phyloP scores from a whole-genome alignment of 2,797 vertebrate genomes.

The Rhinoraja longicauda region DNA sequence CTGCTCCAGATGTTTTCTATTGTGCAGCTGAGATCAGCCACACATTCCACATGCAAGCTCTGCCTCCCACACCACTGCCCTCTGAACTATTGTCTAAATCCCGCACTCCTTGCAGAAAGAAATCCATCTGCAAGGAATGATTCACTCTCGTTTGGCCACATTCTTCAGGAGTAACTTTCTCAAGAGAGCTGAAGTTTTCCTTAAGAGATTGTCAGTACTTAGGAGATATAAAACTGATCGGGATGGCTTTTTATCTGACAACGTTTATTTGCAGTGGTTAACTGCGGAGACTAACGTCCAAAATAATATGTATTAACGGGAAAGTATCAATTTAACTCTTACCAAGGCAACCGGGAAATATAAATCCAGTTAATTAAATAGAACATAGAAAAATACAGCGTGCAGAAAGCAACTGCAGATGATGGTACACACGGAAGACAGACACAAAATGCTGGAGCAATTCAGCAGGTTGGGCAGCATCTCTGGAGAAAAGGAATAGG shows the following conservation, averaged over 20 bases:
- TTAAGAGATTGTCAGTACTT: not conserved
- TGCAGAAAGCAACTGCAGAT: no score
- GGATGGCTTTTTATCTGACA: not conserved
- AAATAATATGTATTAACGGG: not conserved
- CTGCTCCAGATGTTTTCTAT: slow-evolving; percentile 29
- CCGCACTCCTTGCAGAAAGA: not conserved
- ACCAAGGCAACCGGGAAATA: not conserved
- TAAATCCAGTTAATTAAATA: not conserved
- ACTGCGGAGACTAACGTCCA: not conserved
- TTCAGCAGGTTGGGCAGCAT: no score
- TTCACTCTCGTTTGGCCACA: not conserved
- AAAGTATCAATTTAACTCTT: no score
- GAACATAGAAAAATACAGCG: no score
- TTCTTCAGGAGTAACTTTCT: not conserved
- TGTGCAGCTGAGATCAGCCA: not conserved
- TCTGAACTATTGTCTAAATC: not conserved
- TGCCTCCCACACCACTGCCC: not conserved
- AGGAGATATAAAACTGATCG: not conserved
- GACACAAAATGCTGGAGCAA: no score
- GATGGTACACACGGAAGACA: no score
- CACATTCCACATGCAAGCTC: slow-evolving; percentile 3
- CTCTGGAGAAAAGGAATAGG: no score
- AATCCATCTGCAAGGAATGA: not conserved
- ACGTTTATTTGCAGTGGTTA: not conserved
- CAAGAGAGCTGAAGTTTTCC: not conserved